Evolutionary conservation across 2,888 invertebrate genomes (phyloP).

Genomic region (Microctonus hyperodae): DNA sequence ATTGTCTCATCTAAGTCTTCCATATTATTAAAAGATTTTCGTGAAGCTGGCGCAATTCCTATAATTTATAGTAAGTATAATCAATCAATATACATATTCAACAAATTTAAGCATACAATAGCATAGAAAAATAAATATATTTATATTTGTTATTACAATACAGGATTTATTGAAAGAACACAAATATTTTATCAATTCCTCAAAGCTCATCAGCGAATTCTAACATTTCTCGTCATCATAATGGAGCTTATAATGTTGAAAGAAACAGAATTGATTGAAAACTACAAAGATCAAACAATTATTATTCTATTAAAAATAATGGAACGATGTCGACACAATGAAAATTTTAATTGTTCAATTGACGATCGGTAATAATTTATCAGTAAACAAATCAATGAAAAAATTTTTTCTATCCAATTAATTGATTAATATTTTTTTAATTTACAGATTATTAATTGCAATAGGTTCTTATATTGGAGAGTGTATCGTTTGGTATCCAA

Average conservation of each 20-base stretch:
- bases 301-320: conserved; percentile 42
- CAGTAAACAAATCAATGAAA: neutral
- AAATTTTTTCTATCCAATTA: too few species aligned
- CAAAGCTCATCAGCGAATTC: conserved; percentile 46
- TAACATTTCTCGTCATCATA: conserved; percentile 48
- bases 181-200: conserved; percentile 42
- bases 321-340: conserved; percentile 42
- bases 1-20: conserved; percentile 37
- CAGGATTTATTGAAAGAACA: conserved; percentile 44
- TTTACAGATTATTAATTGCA: conserved; percentile 58
- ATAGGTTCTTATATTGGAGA: conserved; percentile 63
- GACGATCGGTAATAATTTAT: conserved; percentile 49
- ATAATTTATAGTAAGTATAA: conserved; percentile 44
- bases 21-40: conserved; percentile 41
- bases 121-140: neutral
- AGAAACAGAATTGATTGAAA: conserved; percentile 30
- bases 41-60: conserved; percentile 36
- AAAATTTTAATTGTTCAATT: conserved; percentile 52
- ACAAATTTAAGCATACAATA: too few species aligned
- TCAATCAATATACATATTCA: too few species aligned
- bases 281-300: conserved; percentile 40
- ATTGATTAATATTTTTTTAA: conserved; percentile 17
- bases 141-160: neutral
- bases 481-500: conserved; percentile 49
- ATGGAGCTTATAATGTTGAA: conserved; percentile 44